Percentiles rank a stretch among this genome's conserved stretches.
Evolutionary conservation across 92 coral and sea anemone genomes (phyloP).

Genomic region (Siderastrea radians): DNA sequence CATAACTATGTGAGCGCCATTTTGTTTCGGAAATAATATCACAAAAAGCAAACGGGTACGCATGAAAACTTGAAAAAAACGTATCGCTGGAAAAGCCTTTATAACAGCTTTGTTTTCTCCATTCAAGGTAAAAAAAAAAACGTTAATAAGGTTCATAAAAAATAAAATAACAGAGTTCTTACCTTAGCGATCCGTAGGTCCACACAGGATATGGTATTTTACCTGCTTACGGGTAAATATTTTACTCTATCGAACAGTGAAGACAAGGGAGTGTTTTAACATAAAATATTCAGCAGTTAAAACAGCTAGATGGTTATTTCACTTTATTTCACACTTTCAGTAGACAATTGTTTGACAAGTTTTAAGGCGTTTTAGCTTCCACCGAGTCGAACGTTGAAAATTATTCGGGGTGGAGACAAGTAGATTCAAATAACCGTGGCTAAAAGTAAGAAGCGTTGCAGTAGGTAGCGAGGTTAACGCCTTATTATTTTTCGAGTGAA

Average conservation of each 20-base stretch:
- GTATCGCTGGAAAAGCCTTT: neutral
- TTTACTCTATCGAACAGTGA: slow-evolving; percentile 32
- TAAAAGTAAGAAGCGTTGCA: neutral
- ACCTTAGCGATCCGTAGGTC: slow-evolving; percentile 32
- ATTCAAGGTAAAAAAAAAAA: neutral
- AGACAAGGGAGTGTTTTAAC: slow-evolving; percentile 2
- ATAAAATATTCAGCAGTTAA: slow-evolving; percentile 76
- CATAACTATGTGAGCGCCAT: neutral
- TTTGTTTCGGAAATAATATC: neutral
- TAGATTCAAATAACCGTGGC: neutral
- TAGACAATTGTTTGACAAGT: neutral
- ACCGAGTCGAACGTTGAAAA: neutral
- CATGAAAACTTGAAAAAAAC: neutral
- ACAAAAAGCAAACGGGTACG: neutral
- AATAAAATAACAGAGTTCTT: slow-evolving; percentile 8
- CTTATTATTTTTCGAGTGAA: neutral
- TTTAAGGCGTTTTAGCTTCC: neutral
- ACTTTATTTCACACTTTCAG: slow-evolving; percentile 42
- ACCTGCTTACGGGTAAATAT: slow-evolving; percentile 63
- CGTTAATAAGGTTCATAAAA: neutral
- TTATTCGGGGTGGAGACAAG: neutral
- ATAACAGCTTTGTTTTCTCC: neutral
- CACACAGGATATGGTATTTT: slow-evolving; percentile 31
- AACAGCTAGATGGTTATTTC: slow-evolving; percentile 8
- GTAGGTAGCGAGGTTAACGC: neutral